These are phyloP conservation scores for Leucophenga maculata DNA, from an alignment of 2,888 invertebrate genomes.

Conservation along the genomic window DNA sequence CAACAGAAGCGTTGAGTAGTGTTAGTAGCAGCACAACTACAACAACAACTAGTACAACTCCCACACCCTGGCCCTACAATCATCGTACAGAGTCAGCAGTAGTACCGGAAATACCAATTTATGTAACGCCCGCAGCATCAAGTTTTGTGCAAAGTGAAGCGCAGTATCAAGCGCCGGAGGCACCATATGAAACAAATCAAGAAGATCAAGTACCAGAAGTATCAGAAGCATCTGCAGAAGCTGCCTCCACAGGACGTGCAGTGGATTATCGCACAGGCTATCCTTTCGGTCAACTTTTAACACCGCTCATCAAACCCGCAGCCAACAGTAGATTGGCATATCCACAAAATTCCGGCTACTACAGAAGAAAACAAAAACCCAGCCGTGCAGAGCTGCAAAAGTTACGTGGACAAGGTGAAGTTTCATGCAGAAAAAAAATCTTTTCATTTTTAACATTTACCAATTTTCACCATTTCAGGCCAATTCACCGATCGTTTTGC, in stretches of 20 bases:
- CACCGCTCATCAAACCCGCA: conserved; percentile 57
- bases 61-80: conserved; percentile 52
- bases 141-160: conserved; percentile 14
- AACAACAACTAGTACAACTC: conserved; percentile 30
- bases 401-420: conserved; percentile 48
- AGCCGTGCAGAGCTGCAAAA: conserved; percentile 60
- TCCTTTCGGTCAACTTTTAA: conserved; percentile 68
- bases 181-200: neutral
- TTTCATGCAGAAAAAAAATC: neutral
- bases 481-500: conserved; percentile 67
- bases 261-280: conserved; percentile 66
- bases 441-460: neutral
- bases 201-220: too few species aligned
- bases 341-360: conserved; percentile 34
- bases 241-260: conserved; percentile 67
- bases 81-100: conserved; percentile 40
- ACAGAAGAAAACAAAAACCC: conserved; percentile 38
- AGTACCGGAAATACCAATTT: conserved; percentile 34
- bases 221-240: too few species aligned
- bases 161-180: neutral
- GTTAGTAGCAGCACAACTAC: conserved; percentile 22
- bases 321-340: conserved; percentile 32
- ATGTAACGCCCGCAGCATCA: conserved; percentile 46
- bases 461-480: conserved; percentile 44
- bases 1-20: conserved; percentile 42